Base-by-base conservation (phyloP, 2,797 vertebrate genomes). In the Ataeniobius toweri region DNA sequence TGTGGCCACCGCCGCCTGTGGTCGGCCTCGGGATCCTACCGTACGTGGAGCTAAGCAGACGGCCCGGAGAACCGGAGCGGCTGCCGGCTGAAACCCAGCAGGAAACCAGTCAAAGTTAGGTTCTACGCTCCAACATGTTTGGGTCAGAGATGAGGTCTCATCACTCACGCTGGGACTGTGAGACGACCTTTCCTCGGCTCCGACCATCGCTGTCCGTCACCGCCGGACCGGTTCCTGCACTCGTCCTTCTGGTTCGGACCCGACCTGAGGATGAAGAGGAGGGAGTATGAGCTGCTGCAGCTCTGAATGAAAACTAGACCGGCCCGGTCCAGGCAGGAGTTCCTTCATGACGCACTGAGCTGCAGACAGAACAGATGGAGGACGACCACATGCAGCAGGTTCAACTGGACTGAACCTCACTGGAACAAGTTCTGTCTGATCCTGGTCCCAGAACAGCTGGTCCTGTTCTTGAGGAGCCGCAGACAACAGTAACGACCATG, bases 51-150 rank as follows among this genome's bases (percentile, higher is more conserved):
- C 96, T 94, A 85, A 98, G 92, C 58, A 98, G 91, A 41, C 98
- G 96, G 48, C 98, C 98, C 0, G 98, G 98, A 71, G 98, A 99
- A 55, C 96, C 97, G 0, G 98, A 98, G 5, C 98, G 95, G 79
- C 98, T 99, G 46, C 98, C 97, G 55, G 98, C 98, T 99, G 86
- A 10, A 94, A 90, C 31, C 53, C 31, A 61, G n/a, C 26, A 67
- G 31, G 26, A 1, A 20, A 2, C 20, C 3, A 26, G 26, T 56
- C 7, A 16, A 24, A 28, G n/a, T 8, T 46, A 7, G 44, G 44
- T 46, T 46, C 44, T 46, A 46, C 44, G 44, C 50, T 16, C 50
- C 18, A 22, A 65, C 26, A 2, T n/a, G 12, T 26, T 26, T 16
- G 4, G 22, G 6, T 41, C 1, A 51, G 6, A 50, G 14, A 4